Evolutionary conservation across 2,797 vertebrate genomes (phyloP).

Genomic region (Tympanoctomys barrerae): DNA sequence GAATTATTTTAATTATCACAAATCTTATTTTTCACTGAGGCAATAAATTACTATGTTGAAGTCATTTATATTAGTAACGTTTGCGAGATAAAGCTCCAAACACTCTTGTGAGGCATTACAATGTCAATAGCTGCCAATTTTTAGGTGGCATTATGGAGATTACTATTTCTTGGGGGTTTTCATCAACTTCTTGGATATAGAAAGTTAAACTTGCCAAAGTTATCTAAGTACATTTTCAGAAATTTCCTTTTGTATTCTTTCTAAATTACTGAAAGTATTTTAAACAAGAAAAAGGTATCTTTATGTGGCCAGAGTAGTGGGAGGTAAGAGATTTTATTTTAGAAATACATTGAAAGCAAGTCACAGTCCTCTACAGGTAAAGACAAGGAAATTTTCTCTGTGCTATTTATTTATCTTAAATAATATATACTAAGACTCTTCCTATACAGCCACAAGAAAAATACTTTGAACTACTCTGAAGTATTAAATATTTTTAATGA

Average conservation of each 20-base stretch:
- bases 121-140: conserved; percentile 37
- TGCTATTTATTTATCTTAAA: neutral
- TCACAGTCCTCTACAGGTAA: neutral
- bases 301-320: neutral
- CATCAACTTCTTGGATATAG: neutral
- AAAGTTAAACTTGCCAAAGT: conserved; percentile 38
- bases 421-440: neutral
- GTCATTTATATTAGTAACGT: conserved; percentile 57
- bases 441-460: neutral
- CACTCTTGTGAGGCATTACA: neutral
- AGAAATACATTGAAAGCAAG: neutral
- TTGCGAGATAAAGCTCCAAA: neutral
- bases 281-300: neutral
- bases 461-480: neutral
- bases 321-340: neutral
- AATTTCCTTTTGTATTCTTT: conserved; percentile 7
- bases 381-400: neutral
- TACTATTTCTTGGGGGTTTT: neutral
- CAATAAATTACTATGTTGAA: conserved; percentile 15
- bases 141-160: conserved; percentile 40
- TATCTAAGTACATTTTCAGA: conserved; percentile 27
- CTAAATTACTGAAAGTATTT: conserved; percentile 45
- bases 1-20: conserved; percentile 64
- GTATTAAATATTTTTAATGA: neutral
- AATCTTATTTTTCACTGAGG: conserved; percentile 1